These are phyloP conservation scores for Scrobipalpa costella DNA, from an alignment of 2,888 invertebrate species.

Conservation along the genomic window DNA sequence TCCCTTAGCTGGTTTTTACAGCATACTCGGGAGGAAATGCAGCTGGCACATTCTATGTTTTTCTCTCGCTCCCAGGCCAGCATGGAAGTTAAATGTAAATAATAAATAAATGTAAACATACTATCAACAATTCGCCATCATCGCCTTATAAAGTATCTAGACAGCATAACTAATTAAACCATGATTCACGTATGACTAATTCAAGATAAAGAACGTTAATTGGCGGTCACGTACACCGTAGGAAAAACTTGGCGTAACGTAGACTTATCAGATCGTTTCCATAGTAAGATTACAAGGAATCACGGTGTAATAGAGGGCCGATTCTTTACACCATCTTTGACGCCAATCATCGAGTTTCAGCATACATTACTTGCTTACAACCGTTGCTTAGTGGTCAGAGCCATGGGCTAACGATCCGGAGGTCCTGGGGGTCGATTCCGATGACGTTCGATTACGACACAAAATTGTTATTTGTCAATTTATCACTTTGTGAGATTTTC, in stretches of 20 bases:
- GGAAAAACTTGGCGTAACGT: conserved; percentile 20
- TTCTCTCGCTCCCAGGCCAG: too few relatives aligned
- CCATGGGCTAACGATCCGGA: too few relatives aligned
- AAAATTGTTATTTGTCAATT: too few relatives aligned
- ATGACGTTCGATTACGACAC: too few relatives aligned
- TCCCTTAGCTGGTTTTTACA: too few relatives aligned
- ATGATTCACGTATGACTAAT: conserved; percentile 24
- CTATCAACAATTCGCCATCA: not conserved
- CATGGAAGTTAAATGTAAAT: too few relatives aligned
- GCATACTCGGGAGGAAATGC: too few relatives aligned
- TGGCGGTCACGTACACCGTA: conserved; percentile 17
- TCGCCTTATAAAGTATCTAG: not conserved
- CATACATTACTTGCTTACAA: not conserved
- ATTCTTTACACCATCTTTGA: not conserved
- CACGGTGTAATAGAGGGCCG: conserved; percentile 8
- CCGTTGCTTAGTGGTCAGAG: too few relatives aligned
- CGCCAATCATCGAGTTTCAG: not conserved
- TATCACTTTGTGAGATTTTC: too few relatives aligned
- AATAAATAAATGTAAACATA: not conserved
- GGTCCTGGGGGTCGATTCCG: too few relatives aligned
- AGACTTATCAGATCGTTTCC: conserved; percentile 29
- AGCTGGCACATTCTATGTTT: too few relatives aligned
- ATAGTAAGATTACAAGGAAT: conserved; percentile 14
- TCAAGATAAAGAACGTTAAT: conserved; percentile 24
- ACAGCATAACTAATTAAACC: conserved; percentile 21